Evolutionary conservation across 1,140 invertebrate genomes (phyloP).

Genomic region (Bactericera cockerelli): DNA sequence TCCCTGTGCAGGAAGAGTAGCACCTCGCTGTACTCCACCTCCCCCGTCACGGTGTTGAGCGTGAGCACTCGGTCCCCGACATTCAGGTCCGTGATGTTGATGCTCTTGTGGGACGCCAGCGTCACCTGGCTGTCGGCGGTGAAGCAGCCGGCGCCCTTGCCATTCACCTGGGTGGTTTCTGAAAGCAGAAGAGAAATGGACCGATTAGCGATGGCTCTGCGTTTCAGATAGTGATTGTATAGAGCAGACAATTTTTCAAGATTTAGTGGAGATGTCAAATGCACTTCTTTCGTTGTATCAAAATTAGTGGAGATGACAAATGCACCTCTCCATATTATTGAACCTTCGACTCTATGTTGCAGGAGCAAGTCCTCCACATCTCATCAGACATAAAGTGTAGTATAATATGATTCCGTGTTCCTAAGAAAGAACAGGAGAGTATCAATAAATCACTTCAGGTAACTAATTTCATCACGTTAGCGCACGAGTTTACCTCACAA

Average conservation of each 20-base stretch:
- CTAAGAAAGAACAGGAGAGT: no score
- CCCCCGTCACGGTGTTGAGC: constrained; percentile 41
- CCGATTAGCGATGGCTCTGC: no score
- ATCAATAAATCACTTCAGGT: no score
- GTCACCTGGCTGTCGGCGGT: constrained; percentile 43
- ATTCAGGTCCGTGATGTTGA: constrained; percentile 42
- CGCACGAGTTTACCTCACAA: no score
- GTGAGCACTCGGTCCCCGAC: constrained; percentile 70
- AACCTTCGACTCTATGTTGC: no score
- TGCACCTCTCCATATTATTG: no score
- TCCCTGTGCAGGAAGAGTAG: constrained; percentile 77
- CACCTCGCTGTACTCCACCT: constrained; percentile 66
- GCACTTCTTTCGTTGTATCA: no score
- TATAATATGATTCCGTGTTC: not conserved
- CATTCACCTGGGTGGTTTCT: constrained; percentile 77
- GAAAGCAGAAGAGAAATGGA: constrained; percentile 32
- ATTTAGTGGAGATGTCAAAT: no score
- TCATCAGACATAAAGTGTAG: not conserved
- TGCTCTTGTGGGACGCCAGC: constrained; percentile 33
- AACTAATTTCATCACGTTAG: no score
- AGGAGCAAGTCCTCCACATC: not conserved
- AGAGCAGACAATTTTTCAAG: no score
- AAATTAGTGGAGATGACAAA: no score
- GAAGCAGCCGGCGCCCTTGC: constrained; percentile 68
- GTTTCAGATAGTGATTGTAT: no score